Conservation (phyloP, 2,888 invertebrate species). For the Polylopha cassiicola region DNA sequence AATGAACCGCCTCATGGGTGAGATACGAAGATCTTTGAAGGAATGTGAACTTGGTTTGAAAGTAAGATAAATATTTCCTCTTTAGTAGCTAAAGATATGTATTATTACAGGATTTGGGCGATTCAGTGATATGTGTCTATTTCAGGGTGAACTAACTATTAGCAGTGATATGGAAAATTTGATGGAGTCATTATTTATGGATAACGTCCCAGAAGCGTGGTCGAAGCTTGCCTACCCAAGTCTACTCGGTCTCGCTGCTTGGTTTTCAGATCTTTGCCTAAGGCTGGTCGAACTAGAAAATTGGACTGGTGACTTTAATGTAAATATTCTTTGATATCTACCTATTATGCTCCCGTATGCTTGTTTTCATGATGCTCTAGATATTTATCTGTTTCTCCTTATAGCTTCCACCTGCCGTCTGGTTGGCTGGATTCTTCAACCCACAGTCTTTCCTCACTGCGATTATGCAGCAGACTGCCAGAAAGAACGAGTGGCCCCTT, state of each 20-base stretch:
- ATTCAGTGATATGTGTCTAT: slow-evolving; percentile 9
- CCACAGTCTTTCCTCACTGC: slow-evolving; percentile 97
- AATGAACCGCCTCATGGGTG: slow-evolving; percentile 92
- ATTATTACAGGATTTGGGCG: neutral
- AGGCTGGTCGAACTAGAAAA: slow-evolving; percentile 88
- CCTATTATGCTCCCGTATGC: too few species aligned
- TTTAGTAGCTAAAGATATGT: neutral
- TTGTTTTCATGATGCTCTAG: neutral
- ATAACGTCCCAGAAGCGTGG: slow-evolving; percentile 92
- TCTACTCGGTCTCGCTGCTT: slow-evolving; percentile 86
- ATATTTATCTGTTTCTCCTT: neutral
- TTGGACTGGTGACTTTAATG: slow-evolving; percentile 92
- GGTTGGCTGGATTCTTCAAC: slow-evolving; percentile 97
- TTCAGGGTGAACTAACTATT: slow-evolving; percentile 93
- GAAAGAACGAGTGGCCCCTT: slow-evolving; percentile 96
- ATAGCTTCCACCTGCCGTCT: slow-evolving; percentile 89
- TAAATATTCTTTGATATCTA: slow-evolving; percentile 37
- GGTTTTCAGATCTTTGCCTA: slow-evolving; percentile 91
- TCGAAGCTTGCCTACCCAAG: slow-evolving; percentile 92
- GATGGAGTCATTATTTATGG: slow-evolving; percentile 91
- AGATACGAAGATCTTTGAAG: slow-evolving; percentile 87
- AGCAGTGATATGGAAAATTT: slow-evolving; percentile 94
- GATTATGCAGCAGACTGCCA: slow-evolving; percentile 97
- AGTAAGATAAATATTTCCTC: slow-evolving; percentile 59
- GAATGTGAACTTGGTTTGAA: slow-evolving; percentile 94